These are phyloP conservation scores for Pseudococcus jackbeardsleyi DNA, from an alignment of 2,888 invertebrate species.

Conservation along the genomic window DNA sequence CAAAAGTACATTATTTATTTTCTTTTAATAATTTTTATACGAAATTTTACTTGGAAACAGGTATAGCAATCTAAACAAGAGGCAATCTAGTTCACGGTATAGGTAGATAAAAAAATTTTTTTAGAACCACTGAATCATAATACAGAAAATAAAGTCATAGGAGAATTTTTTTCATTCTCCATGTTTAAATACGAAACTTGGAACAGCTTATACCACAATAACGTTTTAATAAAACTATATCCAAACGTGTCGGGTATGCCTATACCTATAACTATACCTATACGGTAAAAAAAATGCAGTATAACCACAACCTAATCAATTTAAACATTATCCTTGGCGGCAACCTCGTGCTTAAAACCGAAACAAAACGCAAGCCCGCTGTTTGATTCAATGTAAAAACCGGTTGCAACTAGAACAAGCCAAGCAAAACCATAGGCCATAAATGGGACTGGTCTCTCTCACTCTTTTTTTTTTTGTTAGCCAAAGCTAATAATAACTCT, in stretches of 20 bases:
- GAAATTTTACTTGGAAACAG: no score
- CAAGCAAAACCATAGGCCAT: constrained; percentile 63
- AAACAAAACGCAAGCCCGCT: constrained; percentile 57
- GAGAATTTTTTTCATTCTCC: constrained; percentile 8
- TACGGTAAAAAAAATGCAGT: constrained; percentile 38
- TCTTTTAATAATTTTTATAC: no score
- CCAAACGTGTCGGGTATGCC: constrained; percentile 2
- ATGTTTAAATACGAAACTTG: not conserved
- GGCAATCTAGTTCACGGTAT: no score
- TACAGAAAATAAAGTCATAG: not conserved
- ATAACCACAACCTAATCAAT: constrained; percentile 57
- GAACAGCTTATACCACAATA: not conserved
- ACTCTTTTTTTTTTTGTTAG: constrained; percentile 30
- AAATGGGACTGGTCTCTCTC: constrained; percentile 63
- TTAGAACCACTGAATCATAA: not conserved
- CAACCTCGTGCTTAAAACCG: constrained; percentile 63
- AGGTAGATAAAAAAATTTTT: not conserved
- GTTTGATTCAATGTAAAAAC: constrained; percentile 55
- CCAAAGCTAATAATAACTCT: constrained; percentile 58
- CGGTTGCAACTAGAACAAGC: constrained; percentile 61
- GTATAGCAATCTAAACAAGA: no score
- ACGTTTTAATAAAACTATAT: not conserved
- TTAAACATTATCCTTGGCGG: constrained; percentile 61
- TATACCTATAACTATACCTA: not conserved
- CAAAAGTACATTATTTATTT: no score